Evolutionary conservation across 2,888 invertebrate species (phyloP).

Genomic region (Dinocampus coccinellae): DNA sequence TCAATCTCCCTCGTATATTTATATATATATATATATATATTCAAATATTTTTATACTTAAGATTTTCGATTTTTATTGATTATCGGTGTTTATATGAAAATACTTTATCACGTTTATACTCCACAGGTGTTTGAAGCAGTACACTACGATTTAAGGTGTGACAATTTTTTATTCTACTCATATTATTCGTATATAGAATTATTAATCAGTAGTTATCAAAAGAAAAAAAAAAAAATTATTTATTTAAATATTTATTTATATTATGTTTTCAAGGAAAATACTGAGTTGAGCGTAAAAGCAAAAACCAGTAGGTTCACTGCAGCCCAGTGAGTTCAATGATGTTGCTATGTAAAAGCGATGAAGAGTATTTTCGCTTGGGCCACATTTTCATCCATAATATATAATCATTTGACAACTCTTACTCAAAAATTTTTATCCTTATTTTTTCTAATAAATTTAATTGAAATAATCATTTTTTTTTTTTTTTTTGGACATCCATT

Average conservation of each 20-base stretch:
- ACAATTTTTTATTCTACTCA: slow-evolving; percentile 55
- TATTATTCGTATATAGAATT: too few relatives aligned
- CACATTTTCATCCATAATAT: neutral
- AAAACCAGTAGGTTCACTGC: neutral
- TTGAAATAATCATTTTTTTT: neutral
- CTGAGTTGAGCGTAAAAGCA: neutral
- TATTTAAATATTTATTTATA: too few relatives aligned
- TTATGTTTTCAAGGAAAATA: neutral
- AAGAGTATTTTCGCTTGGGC: neutral
- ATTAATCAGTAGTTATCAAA: too few relatives aligned
- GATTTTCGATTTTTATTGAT: neutral
- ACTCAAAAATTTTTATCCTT: neutral
- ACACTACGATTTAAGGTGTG: slow-evolving; percentile 63
- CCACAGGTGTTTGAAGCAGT: slow-evolving; percentile 69
- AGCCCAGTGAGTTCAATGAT: slow-evolving; percentile 3
- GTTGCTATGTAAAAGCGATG: neutral
- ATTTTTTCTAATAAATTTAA: too few relatives aligned
- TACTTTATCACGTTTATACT: slow-evolving; percentile 47
- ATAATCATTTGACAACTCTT: too few relatives aligned
- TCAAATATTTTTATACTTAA: neutral
- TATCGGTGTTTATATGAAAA: slow-evolving; percentile 9
- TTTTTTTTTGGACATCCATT: neutral
- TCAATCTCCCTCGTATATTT: neutral
- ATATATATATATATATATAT: slow-evolving; percentile 9
- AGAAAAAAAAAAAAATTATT: too few relatives aligned